Evolutionary conservation across 2,888 invertebrate species (phyloP).

Genomic region (Hypolimnas misippus): DNA sequence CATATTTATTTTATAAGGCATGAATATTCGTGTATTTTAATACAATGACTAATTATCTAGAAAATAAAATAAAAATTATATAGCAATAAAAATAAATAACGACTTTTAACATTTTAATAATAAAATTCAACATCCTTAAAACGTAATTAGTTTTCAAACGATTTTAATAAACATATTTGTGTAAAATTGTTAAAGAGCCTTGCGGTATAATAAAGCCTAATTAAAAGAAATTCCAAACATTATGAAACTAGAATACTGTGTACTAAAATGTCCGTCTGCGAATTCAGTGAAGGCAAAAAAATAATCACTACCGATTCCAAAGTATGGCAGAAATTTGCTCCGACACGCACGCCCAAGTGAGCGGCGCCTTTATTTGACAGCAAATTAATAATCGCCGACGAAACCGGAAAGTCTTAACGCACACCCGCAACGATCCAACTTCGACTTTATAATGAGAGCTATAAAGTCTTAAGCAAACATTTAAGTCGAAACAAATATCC

Average conservation of each 20-base stretch:
- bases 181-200: slow-evolving; percentile 10
- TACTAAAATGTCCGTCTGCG: slow-evolving; percentile 77
- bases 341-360: slow-evolving; percentile 83
- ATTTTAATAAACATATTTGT: slow-evolving; percentile 9
- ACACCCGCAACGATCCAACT: slow-evolving; percentile 60
- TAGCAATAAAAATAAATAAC: not conserved
- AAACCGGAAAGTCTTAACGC: slow-evolving; percentile 72
- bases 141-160: not conserved
- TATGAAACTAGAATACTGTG: slow-evolving; percentile 47
- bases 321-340: slow-evolving; percentile 83
- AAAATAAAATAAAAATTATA: not conserved
- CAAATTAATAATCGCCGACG: slow-evolving; percentile 79
- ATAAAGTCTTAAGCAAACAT: slow-evolving; percentile 74
- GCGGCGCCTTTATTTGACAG: slow-evolving; percentile 84
- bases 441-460: slow-evolving; percentile 70
- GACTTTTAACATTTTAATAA: not conserved
- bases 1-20: not conserved
- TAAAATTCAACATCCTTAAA: not conserved
- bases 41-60: not conserved
- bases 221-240: slow-evolving; percentile 55
- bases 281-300: slow-evolving; percentile 77
- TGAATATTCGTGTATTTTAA: not conserved
- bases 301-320: slow-evolving; percentile 81
- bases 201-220: slow-evolving; percentile 47
- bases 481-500: slow-evolving; percentile 59